Base-by-base conservation (phyloP, 2,113 vertebrate species). In the Labeo catla region DNA sequence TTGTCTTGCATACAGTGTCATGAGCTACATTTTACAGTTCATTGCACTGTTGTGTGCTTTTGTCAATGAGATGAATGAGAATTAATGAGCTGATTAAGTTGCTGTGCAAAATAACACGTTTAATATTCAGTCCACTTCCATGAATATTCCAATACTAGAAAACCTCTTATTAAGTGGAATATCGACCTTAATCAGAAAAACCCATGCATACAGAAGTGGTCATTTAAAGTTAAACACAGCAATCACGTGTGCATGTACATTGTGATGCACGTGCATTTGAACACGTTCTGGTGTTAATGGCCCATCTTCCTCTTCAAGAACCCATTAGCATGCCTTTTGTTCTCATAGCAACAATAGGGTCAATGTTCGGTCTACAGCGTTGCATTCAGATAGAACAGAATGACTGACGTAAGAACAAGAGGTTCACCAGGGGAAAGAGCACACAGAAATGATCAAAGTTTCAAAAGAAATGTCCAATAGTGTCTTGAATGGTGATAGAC, bases 291-390 rank as follows among this genome's bases (percentile, higher is more conserved):
- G 28, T 66, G 15, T 73, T 65, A 68, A 76, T 63, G 39, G 12
- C 74, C 49, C 59, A 82, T 84, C 39, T 74, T 80, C 11, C 82
- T 77, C 28, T 76, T 65, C 61, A 88, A 65, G 49, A 87, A 93
- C 90, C 91, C 90, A 87, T 94, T 93, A 94, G 70, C 70, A n/a
- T 74, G 16, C 88, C 89, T 92, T 94, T 95, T 94, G 94, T 95
- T 86, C 47, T 76, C 5, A 54, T 16, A 83, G 81, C 76, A 77
- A 95, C 94, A 95, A 95, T 94, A 93, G 93, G 66, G 81, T 59
- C 93, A 93, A 92, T 95, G 94, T 95, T 91, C 84, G 72, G 72
- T 83, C 49, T n/a, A 50, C 72, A n/a, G 91, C 83, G 68, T 72
- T 34, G 65, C 87, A 90, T 83, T 85, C 88, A 91, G 88, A 86